phyloP scores from a whole-genome alignment of 2,113 vertebrate species.

The Irena cyanogastra region DNA sequence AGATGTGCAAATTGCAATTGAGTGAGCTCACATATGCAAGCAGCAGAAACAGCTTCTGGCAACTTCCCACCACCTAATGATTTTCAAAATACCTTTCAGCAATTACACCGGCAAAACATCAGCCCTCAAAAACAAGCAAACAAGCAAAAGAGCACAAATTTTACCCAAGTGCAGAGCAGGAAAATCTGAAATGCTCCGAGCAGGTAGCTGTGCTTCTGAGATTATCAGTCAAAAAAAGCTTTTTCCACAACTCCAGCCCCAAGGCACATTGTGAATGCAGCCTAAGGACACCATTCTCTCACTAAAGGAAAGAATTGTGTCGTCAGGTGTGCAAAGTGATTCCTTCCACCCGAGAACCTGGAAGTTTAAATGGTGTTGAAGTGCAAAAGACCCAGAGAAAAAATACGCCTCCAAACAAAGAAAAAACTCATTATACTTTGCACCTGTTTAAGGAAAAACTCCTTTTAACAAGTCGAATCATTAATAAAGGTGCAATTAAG shows the following conservation, averaged over 20 bases:
- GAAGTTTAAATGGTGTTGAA: conserved; percentile 74
- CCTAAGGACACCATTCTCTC: neutral
- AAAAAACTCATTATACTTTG: conserved; percentile 73
- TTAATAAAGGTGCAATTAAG: conserved; percentile 60
- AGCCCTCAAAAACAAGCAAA: neutral
- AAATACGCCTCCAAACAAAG: conserved; percentile 65
- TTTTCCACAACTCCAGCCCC: neutral
- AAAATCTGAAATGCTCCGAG: neutral
- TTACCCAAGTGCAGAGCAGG: neutral
- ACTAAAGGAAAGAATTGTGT: neutral
- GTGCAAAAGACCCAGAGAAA: conserved; percentile 69
- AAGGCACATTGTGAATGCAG: neutral
- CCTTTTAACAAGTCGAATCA: conserved; percentile 45
- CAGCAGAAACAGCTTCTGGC: neutral
- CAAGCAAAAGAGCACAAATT: neutral
- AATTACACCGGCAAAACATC: neutral
- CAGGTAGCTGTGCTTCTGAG: neutral
- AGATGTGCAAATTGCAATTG: neutral
- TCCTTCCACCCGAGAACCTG: conserved; percentile 72
- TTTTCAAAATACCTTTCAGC: neutral
- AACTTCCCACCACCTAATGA: neutral
- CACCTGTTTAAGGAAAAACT: conserved; percentile 80
- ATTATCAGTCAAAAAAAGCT: neutral
- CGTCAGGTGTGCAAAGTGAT: neutral
- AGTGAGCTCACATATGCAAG: neutral